Evolutionary conservation across 2,888 invertebrate genomes (phyloP).

Genomic region (Pseudococcus viburni): DNA sequence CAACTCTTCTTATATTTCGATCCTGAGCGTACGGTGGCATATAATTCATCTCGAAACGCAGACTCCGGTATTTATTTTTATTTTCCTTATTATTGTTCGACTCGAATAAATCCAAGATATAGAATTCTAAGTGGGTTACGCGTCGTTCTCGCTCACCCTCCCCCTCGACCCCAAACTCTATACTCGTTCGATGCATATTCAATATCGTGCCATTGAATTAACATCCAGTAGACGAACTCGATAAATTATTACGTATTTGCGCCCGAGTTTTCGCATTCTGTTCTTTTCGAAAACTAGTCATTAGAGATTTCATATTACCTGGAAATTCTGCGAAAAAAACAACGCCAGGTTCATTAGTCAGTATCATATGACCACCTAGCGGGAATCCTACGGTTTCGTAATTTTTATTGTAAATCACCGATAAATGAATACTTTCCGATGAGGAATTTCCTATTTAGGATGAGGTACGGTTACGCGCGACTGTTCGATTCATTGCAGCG

Average conservation of each 20-base stretch:
- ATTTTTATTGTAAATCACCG: not conserved
- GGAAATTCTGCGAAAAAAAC: not conserved
- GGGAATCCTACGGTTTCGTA: not conserved
- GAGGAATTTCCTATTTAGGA: slow-evolving; percentile 18
- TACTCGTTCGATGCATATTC: not conserved
- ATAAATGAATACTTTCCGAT: slow-evolving; percentile 1
- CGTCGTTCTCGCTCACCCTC: not conserved
- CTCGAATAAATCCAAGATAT: not conserved
- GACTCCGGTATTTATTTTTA: not conserved
- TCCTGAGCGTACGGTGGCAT: not conserved
- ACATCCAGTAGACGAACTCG: not conserved
- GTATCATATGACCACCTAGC: slow-evolving; percentile 9
- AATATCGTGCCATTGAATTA: slow-evolving; percentile 35
- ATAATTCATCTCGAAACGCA: not conserved
- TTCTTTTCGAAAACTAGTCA: not conserved
- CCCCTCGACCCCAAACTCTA: too few relatives aligned
- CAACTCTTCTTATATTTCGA: not conserved
- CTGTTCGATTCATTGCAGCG: not conserved
- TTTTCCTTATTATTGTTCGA: not conserved
- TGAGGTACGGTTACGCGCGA: not conserved
- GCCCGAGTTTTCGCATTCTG: not conserved
- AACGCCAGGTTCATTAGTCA: not conserved
- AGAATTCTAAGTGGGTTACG: not conserved
- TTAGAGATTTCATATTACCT: not conserved
- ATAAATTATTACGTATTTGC: slow-evolving; percentile 19